phyloP scores from a whole-genome alignment of 30 jellyfish, hydroid and myxozoan species.

The Aurelia coerulea region DNA sequence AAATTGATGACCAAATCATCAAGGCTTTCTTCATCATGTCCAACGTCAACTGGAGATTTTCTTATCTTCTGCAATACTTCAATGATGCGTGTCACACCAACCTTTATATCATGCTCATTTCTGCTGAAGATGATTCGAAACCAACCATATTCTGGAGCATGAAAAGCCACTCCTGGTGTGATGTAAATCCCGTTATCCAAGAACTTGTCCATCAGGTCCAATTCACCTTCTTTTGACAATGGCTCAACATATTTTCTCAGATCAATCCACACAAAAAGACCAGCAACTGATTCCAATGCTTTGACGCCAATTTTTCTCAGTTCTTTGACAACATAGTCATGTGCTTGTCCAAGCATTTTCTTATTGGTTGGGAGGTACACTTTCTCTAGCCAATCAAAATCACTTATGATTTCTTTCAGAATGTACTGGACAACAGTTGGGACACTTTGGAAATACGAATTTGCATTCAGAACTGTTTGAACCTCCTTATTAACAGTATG shows the following conservation, averaged over 20 bases:
- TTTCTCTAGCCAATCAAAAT: slow-evolving; percentile 72
- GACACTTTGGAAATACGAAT: slow-evolving; percentile 67
- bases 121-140: slow-evolving; percentile 65
- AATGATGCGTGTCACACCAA: slow-evolving; percentile 45
- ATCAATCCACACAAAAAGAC: slow-evolving; percentile 79
- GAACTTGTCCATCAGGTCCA: slow-evolving; percentile 52
- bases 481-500: slow-evolving; percentile 68
- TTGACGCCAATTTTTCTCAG: slow-evolving; percentile 33
- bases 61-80: slow-evolving; percentile 19
- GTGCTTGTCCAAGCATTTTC: slow-evolving; percentile 33
- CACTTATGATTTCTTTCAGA: slow-evolving; percentile 42
- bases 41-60: neutral
- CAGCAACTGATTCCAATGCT: slow-evolving; percentile 41
- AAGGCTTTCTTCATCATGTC: slow-evolving; percentile 20
- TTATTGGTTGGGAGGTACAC: slow-evolving; percentile 53
- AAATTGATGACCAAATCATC: slow-evolving; percentile 56
- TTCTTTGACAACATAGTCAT: slow-evolving; percentile 31
- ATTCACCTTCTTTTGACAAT: slow-evolving; percentile 59
- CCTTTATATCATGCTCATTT: slow-evolving; percentile 6
- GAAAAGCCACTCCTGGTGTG: slow-evolving; percentile 75
- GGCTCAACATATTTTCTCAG: slow-evolving; percentile 21
- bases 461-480: slow-evolving; percentile 27
- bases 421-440: slow-evolving; percentile 72
- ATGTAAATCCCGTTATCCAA: slow-evolving; percentile 66
- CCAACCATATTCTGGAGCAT: slow-evolving; percentile 80